These are phyloP conservation scores for Martes martes DNA, from an alignment of 2,113 vertebrate species.

Conservation along the genomic window DNA sequence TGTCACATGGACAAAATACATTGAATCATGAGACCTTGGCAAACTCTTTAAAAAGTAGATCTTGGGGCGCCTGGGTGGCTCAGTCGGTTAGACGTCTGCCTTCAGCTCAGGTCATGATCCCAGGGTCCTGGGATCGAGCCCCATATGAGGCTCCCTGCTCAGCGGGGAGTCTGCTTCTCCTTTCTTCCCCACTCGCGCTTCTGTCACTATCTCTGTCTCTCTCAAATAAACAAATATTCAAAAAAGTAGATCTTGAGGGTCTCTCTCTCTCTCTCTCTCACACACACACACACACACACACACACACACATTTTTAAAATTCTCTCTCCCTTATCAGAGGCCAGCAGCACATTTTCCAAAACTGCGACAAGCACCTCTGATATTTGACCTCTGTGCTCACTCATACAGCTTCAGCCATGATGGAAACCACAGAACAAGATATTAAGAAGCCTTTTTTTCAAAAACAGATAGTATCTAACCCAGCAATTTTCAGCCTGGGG, in stretches of 20 bases:
- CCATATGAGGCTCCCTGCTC: too few species aligned
- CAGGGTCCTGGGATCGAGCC: too few species aligned
- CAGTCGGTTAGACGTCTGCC: too few species aligned
- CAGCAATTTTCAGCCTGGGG: background rate
- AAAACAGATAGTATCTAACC: background rate
- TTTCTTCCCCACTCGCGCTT: too few species aligned
- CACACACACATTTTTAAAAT: background rate
- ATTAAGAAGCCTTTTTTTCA: background rate
- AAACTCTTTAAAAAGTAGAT: background rate
- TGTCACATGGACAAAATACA: constrained; percentile 1
- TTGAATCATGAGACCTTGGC: background rate
- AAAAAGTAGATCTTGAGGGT: background rate
- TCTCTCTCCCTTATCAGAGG: background rate
- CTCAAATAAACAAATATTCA: too few species aligned
- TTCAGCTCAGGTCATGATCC: too few species aligned
- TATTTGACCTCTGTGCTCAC: background rate
- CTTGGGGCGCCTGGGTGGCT: too few species aligned
- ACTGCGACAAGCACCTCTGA: background rate
- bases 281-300: background rate
- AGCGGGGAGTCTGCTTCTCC: too few species aligned
- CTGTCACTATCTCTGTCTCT: too few species aligned
- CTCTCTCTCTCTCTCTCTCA: background rate
- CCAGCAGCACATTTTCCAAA: background rate
- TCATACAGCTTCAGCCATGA: background rate
- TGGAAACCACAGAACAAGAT: background rate